Evolutionary conservation across 1,140 invertebrate species (phyloP).

Genomic region (Battus philenor): DNA sequence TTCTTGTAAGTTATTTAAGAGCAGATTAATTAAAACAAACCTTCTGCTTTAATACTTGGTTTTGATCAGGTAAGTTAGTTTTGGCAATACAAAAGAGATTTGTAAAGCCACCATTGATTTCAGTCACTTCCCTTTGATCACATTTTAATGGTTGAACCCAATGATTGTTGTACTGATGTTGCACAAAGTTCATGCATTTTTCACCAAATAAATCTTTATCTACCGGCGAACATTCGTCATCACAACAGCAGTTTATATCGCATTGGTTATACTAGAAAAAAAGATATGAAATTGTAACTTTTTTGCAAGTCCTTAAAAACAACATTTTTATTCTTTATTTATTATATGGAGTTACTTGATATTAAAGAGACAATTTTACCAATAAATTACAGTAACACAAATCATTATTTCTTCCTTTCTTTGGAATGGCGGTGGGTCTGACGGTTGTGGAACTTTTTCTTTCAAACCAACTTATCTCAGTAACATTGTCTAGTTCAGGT

Average conservation of each 20-base stretch:
- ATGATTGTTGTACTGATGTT: not conserved
- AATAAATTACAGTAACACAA: constrained; percentile 72
- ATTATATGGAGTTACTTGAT: too few relatives aligned
- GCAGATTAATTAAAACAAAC: constrained; percentile 16
- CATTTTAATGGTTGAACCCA: constrained; percentile 11
- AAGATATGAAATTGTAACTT: constrained; percentile 3
- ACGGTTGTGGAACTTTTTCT: constrained; percentile 34
- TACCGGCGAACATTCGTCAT: constrained; percentile 78
- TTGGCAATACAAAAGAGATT: constrained; percentile 78
- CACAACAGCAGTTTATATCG: constrained; percentile 88
- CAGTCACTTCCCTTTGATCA: constrained; percentile 12
- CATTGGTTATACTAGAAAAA: constrained; percentile 77
- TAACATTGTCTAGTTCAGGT: constrained; percentile 57
- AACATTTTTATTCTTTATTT: too few relatives aligned
- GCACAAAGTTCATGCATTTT: constrained; percentile 64
- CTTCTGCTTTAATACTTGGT: constrained; percentile 18
- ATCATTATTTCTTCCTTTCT: constrained; percentile 30
- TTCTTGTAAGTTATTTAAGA: too few relatives aligned
- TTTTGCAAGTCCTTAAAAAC: not conserved
- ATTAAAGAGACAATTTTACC: constrained; percentile 35
- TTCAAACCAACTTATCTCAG: constrained; percentile 47
- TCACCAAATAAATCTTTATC: constrained; percentile 78
- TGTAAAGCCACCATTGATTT: constrained; percentile 34
- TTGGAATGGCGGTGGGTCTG: constrained; percentile 29
- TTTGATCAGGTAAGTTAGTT: constrained; percentile 74